Evolutionary conservation across 2,113 vertebrate species (phyloP).

Genomic region (Chascanopsetta lugubris): DNA sequence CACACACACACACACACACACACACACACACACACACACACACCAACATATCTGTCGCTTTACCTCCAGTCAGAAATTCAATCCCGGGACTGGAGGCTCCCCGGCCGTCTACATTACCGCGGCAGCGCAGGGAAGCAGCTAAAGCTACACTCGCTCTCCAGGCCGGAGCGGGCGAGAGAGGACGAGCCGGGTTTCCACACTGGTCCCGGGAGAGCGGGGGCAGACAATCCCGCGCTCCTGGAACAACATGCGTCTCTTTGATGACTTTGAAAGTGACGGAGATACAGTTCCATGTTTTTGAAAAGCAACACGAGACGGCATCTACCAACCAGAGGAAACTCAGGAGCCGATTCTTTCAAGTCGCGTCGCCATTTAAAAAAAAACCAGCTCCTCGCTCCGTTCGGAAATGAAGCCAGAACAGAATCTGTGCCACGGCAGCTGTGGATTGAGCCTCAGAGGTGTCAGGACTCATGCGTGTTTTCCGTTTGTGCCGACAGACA

Average conservation of each 20-base stretch:
- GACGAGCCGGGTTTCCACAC: not conserved
- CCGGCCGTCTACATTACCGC: slow-evolving; percentile 45
- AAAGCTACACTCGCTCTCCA: slow-evolving; percentile 16
- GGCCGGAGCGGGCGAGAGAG: slow-evolving; percentile 24
- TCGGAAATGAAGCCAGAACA: no score
- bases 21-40: slow-evolving; percentile 28
- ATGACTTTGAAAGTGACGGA: slow-evolving; percentile 15
- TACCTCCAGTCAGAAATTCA: slow-evolving; percentile 51
- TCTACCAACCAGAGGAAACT: not conserved
- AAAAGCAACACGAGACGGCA: slow-evolving; percentile 1
- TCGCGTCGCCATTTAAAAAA: no score
- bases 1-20: slow-evolving; percentile 2
- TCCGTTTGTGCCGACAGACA: no score
- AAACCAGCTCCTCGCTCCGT: not conserved
- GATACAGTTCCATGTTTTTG: slow-evolving; percentile 5
- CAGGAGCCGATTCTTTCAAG: no score
- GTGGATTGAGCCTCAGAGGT: no score
- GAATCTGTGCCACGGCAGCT: no score
- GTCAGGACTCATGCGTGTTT: no score
- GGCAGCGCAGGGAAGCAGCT: slow-evolving; percentile 37
- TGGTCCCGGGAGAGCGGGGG: slow-evolving; percentile 2
- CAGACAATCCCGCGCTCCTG: slow-evolving; percentile 37
- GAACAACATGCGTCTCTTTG: slow-evolving; percentile 21
- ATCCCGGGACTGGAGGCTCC: slow-evolving; percentile 56
- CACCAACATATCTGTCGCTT: slow-evolving; percentile 17